Base-by-base conservation (phyloP, 2,797 vertebrate species). In the Halcyon leucocephala region DNA sequence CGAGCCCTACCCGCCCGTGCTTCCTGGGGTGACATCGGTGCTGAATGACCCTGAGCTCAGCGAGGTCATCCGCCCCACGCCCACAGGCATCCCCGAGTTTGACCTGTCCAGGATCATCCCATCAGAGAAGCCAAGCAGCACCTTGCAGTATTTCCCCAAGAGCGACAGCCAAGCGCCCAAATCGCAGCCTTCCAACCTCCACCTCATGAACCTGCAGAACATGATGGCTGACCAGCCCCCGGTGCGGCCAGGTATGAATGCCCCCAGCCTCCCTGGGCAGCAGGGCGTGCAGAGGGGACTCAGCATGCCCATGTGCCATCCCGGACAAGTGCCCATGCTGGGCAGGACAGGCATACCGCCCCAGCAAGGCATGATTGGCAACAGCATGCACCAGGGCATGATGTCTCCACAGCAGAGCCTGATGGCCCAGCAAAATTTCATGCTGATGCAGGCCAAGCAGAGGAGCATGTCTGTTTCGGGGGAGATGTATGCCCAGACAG, bases 51-150 rank as follows among this genome's bases (percentile, higher is more conserved):
- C 99, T 0, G 99, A 99, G 97, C 98, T 99, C 89, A 99, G 99
- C 7, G 99, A 99, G 70, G 99, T 99, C 82, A 99, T 99, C 94
- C 98, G 99, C 62, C 98, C 99, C 86, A 98, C 98, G 9, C 99
- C 99, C 73, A 99, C 99, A 0, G 99, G 99, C 31, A 99, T 99
- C 97, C 99, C 99, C 0, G 99, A 99, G 97, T 99, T 99, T 64
- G 99, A 99, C 97, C 98, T 99, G 44, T 99, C 99, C 39, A 98
- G 99, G 93, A 99, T 99, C 98, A 99, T 99, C 98, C 99, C 99
- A 2, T 99, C 99, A 0, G 99, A 99, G 98, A 99, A 99, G 96
- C 99, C 99, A 71, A 99, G 99, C 97, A 99, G 99, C 98, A 99
- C 99, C 61, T 98, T 99, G 93, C 99, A 99, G 98, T 99, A 99